phyloP scores from a whole-genome alignment of 1,140 invertebrate genomes.

The Zaprionus africanus region DNA sequence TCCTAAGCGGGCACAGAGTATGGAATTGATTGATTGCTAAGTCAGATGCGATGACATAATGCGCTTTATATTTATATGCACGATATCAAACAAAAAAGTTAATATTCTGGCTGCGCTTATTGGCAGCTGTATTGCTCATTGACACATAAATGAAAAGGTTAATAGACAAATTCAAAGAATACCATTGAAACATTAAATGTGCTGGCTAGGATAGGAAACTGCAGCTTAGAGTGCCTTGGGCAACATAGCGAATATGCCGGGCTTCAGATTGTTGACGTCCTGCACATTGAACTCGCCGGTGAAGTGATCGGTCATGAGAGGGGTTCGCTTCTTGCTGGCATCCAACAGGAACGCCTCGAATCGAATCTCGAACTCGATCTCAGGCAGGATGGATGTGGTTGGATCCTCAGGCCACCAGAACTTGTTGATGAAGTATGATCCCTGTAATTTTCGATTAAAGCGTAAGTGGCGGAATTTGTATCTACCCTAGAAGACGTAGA shows the following conservation, averaged over 20 bases:
- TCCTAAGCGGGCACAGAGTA: not conserved
- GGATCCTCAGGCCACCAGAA: constrained; percentile 82
- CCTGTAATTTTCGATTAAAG: constrained; percentile 69
- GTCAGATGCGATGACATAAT: constrained; percentile 1
- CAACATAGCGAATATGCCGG: constrained; percentile 74
- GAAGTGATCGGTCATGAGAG: constrained; percentile 70
- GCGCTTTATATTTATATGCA: not conserved
- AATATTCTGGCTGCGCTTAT: constrained; percentile 27
- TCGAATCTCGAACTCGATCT: constrained; percentile 71
- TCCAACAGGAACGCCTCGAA: constrained; percentile 64
- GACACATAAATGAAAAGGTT: constrained; percentile 30
- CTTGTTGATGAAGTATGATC: constrained; percentile 75
- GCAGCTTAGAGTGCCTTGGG: constrained; percentile 53
- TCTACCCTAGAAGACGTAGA: constrained; percentile 55
- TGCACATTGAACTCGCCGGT: constrained; percentile 67
- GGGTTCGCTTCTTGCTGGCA: constrained; percentile 65
- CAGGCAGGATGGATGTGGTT: constrained; percentile 69
- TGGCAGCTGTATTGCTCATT: constrained; percentile 45
- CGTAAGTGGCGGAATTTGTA: constrained; percentile 56
- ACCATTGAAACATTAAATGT: constrained; percentile 62
- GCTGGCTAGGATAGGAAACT: constrained; percentile 18
- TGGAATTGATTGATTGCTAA: constrained; percentile 6
- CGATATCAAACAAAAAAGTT: not conserved
- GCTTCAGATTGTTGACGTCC: constrained; percentile 76
- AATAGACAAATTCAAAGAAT: constrained; percentile 45